Base-by-base conservation (phyloP, 2,113 vertebrate genomes). In the Lycaon pictus region DNA sequence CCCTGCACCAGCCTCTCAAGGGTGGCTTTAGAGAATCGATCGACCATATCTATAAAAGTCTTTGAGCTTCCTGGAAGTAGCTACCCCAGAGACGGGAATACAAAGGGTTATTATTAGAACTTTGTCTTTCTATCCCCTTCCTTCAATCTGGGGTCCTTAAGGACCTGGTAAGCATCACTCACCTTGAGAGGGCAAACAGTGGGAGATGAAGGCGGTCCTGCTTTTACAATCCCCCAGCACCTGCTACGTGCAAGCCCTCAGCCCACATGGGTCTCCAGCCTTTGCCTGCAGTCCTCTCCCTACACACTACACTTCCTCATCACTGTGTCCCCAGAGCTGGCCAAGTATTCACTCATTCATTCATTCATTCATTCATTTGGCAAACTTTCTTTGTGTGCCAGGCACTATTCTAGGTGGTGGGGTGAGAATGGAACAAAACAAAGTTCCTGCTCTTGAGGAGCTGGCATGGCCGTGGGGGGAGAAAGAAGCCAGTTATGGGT, bases 51-150 rank as follows among this genome's bases (percentile, higher is more conserved):
- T 88, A 88, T 92, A 95, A 82, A 96, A 67, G 84, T 37, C 80
- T 72, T n/a, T 32, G 29, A 53, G 63, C 85, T 96, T 97, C 94
- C 92, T 90, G 84, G 92, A 96, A 92, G 67, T 25, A 76, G 35
- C 7, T 67, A 62, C 67, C 79, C 58, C 69, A 86, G 90, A 95
- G 81, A 91, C 0, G 0, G 81, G 60, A 81, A 56, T 16, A 69
- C 77, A 37, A 93, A 90, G 80, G 63, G 22, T 58, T 92, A 37
- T 95, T 84, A 83, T 87, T 72, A 93, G 81, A 90, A 43, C 74
- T 29, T 67, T 19, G 84, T 77, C 69, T 88, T 80, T 35, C 69
- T 37, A 3, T 32, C 48, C 62, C 3, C 22, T 67, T 56, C 55
- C 51, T 82, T 25, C 56, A 22, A 0, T 6, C 88, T 32, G 53